A percentile compares a stretch with the other conserved stretches of the same genome.
Evolutionary conservation across 2,113 vertebrate genomes (phyloP).

Genomic region (Chaetops frenatus): DNA sequence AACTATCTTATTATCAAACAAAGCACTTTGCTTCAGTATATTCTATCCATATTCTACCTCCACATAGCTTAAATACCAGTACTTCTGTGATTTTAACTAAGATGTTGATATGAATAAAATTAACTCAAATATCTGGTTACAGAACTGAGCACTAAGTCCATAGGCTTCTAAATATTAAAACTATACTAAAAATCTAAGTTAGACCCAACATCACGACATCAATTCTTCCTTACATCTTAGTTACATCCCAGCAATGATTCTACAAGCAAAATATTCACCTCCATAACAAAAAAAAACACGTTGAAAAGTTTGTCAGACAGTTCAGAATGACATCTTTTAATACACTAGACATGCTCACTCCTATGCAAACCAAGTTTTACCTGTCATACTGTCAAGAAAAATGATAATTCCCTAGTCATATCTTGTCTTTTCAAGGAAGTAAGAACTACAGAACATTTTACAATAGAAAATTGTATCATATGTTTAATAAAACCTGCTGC

Average conservation of each 20-base stretch:
- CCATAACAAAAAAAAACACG: neutral
- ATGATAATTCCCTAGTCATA: neutral
- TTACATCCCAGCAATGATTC: neutral
- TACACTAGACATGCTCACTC: neutral
- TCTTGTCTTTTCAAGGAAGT: neutral
- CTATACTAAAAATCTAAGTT: neutral
- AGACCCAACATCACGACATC: neutral
- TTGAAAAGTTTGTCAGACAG: conserved; percentile 2
- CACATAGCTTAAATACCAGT: neutral
- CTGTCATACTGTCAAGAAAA: conserved; percentile 18
- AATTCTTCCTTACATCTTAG: neutral
- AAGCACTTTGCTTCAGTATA: neutral
- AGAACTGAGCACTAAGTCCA: neutral
- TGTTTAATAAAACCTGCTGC: neutral
- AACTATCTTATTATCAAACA: neutral
- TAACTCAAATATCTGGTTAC: neutral
- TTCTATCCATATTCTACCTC: neutral
- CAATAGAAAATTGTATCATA: neutral
- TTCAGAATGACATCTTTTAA: neutral
- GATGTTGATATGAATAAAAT: neutral
- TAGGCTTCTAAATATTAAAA: neutral
- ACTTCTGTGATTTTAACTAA: neutral
- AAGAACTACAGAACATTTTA: neutral
- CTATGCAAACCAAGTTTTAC: neutral
- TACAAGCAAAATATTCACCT: neutral